Evolutionary conservation across 2,888 invertebrate species (phyloP).

Genomic region (Brachylomia viminalis): DNA sequence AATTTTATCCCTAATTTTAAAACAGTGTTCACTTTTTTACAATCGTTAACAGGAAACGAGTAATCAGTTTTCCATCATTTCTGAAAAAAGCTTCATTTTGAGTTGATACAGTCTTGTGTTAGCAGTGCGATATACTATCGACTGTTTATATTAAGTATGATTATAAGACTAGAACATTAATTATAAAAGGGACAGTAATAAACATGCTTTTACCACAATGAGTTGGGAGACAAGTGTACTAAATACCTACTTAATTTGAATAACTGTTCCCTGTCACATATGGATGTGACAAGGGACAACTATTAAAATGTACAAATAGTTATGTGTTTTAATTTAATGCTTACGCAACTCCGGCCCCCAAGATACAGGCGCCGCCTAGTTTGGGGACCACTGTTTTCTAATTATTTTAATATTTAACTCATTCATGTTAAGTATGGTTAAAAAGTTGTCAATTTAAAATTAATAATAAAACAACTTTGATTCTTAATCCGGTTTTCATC

Average conservation of each 20-base stretch:
- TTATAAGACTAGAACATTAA: background rate
- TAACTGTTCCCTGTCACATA: background rate
- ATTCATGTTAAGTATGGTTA: background rate
- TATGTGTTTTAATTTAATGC: background rate
- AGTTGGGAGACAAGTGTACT: background rate
- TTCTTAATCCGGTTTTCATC: background rate
- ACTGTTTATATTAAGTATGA: background rate
- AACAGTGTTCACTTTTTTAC: too few relatives aligned
- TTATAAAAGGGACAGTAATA: background rate
- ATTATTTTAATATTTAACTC: background rate
- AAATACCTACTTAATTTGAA: background rate
- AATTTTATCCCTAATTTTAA: too few relatives aligned
- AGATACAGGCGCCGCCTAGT: background rate
- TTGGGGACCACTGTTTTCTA: background rate
- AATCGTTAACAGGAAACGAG: too few relatives aligned
- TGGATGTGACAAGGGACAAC: too few relatives aligned
- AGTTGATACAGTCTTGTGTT: too few relatives aligned
- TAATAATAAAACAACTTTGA: too few relatives aligned
- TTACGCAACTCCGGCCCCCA: background rate
- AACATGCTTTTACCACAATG: background rate
- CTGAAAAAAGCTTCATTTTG: too few relatives aligned
- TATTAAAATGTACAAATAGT: background rate
- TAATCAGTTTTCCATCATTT: too few relatives aligned
- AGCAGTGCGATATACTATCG: too few relatives aligned
- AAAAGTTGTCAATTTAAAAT: too few relatives aligned